Evolutionary conservation across 2,797 vertebrate species (phyloP), one percentile per base, ranked within the genome.

Genomic region (Brachymystax lenok): DNA sequence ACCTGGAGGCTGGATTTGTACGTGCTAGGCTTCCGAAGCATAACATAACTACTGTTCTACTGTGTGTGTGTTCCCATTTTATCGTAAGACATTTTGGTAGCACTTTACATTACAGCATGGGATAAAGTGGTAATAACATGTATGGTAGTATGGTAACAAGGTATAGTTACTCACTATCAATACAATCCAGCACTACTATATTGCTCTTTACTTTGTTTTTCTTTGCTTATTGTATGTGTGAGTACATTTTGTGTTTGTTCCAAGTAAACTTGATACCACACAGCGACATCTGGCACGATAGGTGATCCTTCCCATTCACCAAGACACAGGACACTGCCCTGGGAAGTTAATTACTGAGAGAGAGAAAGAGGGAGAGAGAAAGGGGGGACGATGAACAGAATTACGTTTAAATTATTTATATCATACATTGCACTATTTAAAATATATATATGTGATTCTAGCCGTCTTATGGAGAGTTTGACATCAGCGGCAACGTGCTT

Each of bases 1-100:
- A 99, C 92, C 94, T 99, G 79, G 98, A 99, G 85, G 97, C 97
- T 52, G 98, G 97, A 84, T 98, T 99, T 91, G 98, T 99, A 92
- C 95, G 98, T 93, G 56, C 3, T 71, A 1, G 14, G 59, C 35
- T 17, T n/a, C 46, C 1, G 7, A 6, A 59, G 19, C 6, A 6
- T 16, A 28, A 66, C 24, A 30, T 27, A 28, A 27, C 24, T 30
- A 16, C 10, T 75, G 40, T 27, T 19, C 52, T 46, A 30, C 51
- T 56, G 16, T 54, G 40, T 46, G 4, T 69, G 3, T 74, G 7
- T 56, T 59, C 8, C 0, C 16, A 30, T 64, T 46, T 2, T 46
- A 46, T 46, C 8, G 40, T 46, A 46, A 54, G 19, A 13, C 30
- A 69, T 81, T 19, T 72, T 33, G 24, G 8, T 64, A 21, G 40